These are phyloP conservation scores for Melinaea menophilus DNA, from an alignment of 2,888 invertebrate species.

Conservation along the genomic window DNA sequence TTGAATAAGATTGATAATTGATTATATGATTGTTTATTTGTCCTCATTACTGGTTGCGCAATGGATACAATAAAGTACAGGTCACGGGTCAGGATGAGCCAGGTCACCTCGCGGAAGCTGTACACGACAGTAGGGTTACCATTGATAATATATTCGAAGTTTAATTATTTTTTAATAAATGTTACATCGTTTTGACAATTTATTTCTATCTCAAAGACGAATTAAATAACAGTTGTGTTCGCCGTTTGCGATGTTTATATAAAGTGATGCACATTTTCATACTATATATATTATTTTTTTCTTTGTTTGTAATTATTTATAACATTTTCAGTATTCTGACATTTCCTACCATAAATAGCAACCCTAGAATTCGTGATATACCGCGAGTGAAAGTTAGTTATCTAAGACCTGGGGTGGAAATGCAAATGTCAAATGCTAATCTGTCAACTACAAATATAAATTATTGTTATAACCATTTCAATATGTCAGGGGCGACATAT, in stretches of 20 bases:
- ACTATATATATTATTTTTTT: no score
- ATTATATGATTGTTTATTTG: constrained; percentile 4
- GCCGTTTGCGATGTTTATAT: no score
- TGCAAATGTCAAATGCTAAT: constrained; percentile 31
- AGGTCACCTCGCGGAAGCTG: constrained; percentile 22
- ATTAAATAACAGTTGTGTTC: background rate
- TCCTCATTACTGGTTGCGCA: constrained; percentile 15
- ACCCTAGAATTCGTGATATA: constrained; percentile 36
- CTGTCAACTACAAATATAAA: constrained; percentile 14
- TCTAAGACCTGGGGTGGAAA: constrained; percentile 37
- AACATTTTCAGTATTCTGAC: background rate
- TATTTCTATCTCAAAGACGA: constrained; percentile 1
- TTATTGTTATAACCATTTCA: constrained; percentile 1
- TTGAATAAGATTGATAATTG: background rate
- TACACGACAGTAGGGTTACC: constrained; percentile 20
- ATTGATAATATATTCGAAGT: background rate
- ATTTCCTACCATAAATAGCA: constrained; percentile 15
- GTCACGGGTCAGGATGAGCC: constrained; percentile 26
- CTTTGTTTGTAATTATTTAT: background rate
- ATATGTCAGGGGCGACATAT: background rate
- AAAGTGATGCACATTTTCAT: no score
- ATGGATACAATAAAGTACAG: constrained; percentile 16
- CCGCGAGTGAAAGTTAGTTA: constrained; percentile 41
- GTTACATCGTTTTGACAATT: background rate
- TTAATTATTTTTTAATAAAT: background rate